Base-by-base conservation (phyloP, 2,888 invertebrate genomes). In the Drosophila nr. medialis region DNA sequence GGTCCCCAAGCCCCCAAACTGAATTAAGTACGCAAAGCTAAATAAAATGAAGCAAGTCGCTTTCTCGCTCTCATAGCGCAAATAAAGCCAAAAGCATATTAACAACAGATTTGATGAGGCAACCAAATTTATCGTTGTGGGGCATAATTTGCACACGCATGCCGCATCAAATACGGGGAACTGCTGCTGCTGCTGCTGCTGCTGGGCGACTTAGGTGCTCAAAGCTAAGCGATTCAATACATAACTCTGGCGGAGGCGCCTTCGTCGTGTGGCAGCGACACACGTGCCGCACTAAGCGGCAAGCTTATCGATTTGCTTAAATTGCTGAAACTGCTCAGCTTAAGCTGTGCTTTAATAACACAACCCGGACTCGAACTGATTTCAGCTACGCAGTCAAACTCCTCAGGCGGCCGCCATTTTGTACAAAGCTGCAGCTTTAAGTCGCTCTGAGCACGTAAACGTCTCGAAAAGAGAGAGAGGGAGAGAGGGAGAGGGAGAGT, bases 41-140 rank as follows among this genome's bases (percentile, higher is more conserved):
- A 40, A 13, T 27, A 0, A 32, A 62, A 50, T 66, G 45, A 54
- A 21, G 48, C 21, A 21, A 29, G 30, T 38, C 8, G n/a, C 38
- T 21, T 4, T n/a, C n/a, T 10, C 1, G n/a, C n/a, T 10, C 49
- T 32, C 38, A 29, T 63, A 50, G 34, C 34, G 49, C 29, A 40
- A 34, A 55, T 49, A 55, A 15, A 21, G 67, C 13, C 55, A 15
- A 38, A 38, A 55, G 67, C 55, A 50, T 50, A 66, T 67, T 67
- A 67, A 50, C 40, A 67, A 65, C 78, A 77, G 64, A 85, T 77
- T 85, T 82, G 65, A 87, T 85, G 67, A 53, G 67, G 65, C 76
- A 63, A 70, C 82, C 73, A 65, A 66, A 69, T 67, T 82, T 62
- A 75, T 65, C 38, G 66, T 38, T 60, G 30, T 24, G 30, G 72